phyloP scores from a whole-genome alignment of 2,113 vertebrate genomes.

The Notechis scutatus region DNA sequence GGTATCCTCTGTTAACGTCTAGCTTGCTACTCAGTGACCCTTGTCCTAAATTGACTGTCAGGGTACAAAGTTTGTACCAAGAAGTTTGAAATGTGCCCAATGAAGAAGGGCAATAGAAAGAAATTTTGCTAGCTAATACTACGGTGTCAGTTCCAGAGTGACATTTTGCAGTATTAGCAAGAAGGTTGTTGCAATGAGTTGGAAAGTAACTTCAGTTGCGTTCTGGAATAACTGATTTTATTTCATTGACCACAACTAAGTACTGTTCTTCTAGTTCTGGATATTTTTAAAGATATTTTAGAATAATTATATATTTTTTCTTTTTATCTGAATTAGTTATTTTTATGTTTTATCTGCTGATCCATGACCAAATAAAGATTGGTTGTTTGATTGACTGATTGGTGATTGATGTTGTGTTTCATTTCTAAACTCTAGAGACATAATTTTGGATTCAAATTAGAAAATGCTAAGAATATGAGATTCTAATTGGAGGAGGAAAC shows the following conservation, averaged over 20 bases:
- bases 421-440: slow-evolving; percentile 9
- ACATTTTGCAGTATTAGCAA: not conserved
- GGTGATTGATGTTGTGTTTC: not conserved
- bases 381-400: not conserved
- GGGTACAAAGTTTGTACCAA: not conserved
- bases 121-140: not conserved
- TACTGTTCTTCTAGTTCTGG: not conserved
- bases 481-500: not conserved
- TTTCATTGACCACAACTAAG: not conserved
- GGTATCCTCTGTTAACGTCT: not conserved
- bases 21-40: not conserved
- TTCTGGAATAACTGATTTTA: not conserved
- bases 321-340: not conserved
- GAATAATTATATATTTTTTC: not conserved
- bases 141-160: not conserved
- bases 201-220: not conserved
- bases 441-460: not conserved
- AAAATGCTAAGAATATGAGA: not conserved
- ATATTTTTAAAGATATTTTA: not conserved
- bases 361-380: not conserved
- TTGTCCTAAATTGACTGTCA: not conserved
- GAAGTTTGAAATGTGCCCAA: not conserved
- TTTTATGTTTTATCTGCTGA: not conserved
- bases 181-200: not conserved
- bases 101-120: not conserved